Conservation (phyloP, 2,888 invertebrate genomes). For the Drosophila tripunctata region DNA sequence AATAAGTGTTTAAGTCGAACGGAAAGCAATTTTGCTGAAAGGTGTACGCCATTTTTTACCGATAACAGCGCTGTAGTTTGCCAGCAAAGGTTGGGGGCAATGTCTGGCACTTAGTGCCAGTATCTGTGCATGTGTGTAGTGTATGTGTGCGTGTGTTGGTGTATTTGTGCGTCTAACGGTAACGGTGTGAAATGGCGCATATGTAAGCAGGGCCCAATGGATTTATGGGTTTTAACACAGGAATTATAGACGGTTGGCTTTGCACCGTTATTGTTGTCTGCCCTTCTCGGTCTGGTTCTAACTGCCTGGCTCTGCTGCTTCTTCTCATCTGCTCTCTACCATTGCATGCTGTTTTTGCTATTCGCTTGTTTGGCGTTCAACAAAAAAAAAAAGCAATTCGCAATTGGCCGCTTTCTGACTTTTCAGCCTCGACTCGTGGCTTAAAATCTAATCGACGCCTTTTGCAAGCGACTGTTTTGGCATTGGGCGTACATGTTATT, state of each 20-base stretch:
- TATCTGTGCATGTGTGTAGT: conserved; percentile 8
- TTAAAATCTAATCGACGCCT: conserved; percentile 73
- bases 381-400: too few species aligned
- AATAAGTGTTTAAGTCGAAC: too few species aligned
- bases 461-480: conserved; percentile 26
- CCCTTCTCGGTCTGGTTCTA: not conserved
- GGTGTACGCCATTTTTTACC: conserved; percentile 62
- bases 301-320: not conserved
- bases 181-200: conserved; percentile 79
- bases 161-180: conserved; percentile 59
- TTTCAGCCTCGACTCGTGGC: conserved; percentile 54
- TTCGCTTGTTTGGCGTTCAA: conserved; percentile 1
- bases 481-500: conserved; percentile 67
- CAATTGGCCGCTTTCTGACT: conserved; percentile 45
- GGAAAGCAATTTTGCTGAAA: conserved; percentile 74
- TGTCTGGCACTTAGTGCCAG: conserved; percentile 10
- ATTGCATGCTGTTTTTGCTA: not conserved
- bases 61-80: conserved; percentile 54
- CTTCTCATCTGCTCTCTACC: not conserved
- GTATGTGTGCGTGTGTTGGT: conserved; percentile 11
- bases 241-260: conserved; percentile 76
- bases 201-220: conserved; percentile 70
- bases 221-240: conserved; percentile 77
- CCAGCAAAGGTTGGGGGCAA: not conserved
- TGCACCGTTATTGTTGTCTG: conserved; percentile 60